A percentile compares a stretch with the other conserved stretches of the same genome.
Conservation (phyloP, 2,113 vertebrate genomes). For the Malurus elegans region DNA sequence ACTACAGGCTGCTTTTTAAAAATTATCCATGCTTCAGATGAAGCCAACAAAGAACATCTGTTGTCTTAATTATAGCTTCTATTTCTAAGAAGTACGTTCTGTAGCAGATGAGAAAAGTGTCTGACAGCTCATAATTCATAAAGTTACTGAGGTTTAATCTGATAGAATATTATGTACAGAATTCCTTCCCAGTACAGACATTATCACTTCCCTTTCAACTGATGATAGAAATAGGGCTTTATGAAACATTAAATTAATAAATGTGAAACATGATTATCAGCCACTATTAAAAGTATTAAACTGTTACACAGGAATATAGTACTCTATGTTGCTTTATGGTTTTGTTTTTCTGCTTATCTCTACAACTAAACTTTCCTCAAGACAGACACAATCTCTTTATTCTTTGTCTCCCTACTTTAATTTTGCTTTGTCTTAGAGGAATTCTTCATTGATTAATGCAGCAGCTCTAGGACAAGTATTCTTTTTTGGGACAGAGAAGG, state of each 20-base stretch:
- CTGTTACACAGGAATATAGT: not conserved
- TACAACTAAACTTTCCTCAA: not conserved
- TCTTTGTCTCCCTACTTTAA: not conserved
- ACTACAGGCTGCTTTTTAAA: conserved; percentile 31
- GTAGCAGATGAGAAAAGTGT: conserved; percentile 74
- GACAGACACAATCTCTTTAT: not conserved
- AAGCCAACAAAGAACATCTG: conserved; percentile 80
- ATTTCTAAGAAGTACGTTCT: conserved; percentile 82
- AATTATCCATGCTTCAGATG: conserved; percentile 48
- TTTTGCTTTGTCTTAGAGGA: not conserved
- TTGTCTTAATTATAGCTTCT: conserved; percentile 81
- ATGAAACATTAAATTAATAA: conserved; percentile 25
- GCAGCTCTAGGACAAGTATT: not conserved
- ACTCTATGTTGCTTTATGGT: not conserved
- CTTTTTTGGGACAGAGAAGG: not conserved
- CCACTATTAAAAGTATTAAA: not conserved
- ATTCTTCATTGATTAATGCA: not conserved
- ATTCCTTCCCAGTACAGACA: conserved; percentile 43
- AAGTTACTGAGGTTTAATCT: conserved; percentile 73
- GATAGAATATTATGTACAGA: conserved; percentile 77
- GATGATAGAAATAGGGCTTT: conserved; percentile 4
- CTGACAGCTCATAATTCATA: conserved; percentile 79
- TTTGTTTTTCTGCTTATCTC: not conserved
- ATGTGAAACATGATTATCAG: conserved; percentile 5
- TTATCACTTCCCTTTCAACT: conserved; percentile 60